Conservation (phyloP, 2,888 invertebrate species). For the Ernsta delagoae region DNA sequence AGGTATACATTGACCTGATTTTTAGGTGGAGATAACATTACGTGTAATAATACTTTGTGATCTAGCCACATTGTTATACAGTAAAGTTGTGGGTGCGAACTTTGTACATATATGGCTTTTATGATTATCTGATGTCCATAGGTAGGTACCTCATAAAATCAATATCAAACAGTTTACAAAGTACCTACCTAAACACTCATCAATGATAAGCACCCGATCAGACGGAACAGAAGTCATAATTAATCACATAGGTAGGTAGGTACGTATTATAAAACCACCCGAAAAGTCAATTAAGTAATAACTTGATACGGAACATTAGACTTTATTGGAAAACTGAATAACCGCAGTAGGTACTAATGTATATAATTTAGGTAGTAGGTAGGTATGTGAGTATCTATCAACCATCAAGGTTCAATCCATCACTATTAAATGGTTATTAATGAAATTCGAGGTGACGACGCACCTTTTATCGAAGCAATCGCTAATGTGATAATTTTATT, state of each 20-base stretch:
- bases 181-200: too few relatives aligned
- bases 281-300: too few relatives aligned
- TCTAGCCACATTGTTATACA: not conserved
- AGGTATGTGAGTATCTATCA: conserved; percentile 16
- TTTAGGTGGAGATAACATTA: not conserved
- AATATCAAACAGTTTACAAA: too few relatives aligned
- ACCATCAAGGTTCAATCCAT: conserved; percentile 35
- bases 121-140: too few relatives aligned
- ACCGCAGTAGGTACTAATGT: conserved; percentile 5
- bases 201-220: not conserved
- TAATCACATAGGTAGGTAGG: not conserved
- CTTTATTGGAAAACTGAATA: conserved; percentile 6
- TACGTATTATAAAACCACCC: too few relatives aligned
- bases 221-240: not conserved
- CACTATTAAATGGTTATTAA: conserved; percentile 39
- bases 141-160: too few relatives aligned
- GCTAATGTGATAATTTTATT: not conserved
- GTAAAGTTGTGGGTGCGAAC: too few relatives aligned
- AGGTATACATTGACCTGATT: conserved; percentile 3
- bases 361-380: conserved; percentile 19
- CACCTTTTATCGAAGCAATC: conserved; percentile 7
- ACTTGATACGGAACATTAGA: too few relatives aligned
- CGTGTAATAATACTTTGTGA: not conserved
- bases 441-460: conserved; percentile 18
- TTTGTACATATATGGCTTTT: too few relatives aligned